phyloP scores from a whole-genome alignment of 2,797 vertebrate species.

The Gymnothorax javanicus region DNA sequence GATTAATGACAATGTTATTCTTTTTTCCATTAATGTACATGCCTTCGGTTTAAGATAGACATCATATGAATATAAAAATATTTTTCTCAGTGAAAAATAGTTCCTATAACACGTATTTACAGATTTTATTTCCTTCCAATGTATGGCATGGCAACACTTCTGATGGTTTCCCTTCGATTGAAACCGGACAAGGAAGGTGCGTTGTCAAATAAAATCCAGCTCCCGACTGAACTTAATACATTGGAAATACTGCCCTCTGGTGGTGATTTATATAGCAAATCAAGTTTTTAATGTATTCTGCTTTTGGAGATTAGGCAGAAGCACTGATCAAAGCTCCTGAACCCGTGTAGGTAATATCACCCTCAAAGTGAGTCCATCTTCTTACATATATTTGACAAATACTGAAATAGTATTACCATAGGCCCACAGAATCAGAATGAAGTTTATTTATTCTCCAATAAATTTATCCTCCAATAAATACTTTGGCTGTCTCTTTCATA shows the following conservation, averaged over 20 bases:
- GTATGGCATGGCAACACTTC: not conserved
- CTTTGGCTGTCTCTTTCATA: slow-evolving; percentile 1
- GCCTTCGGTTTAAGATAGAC: not conserved
- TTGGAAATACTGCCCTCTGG: slow-evolving; percentile 77
- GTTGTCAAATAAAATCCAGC: not conserved
- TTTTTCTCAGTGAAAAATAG: not conserved
- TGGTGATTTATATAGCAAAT: slow-evolving; percentile 50
- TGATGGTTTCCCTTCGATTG: slow-evolving; percentile 64
- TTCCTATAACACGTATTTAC: not conserved
- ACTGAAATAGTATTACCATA: not conserved
- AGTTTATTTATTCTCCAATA: not conserved
- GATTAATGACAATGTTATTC: not conserved
- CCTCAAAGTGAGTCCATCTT: not conserved
- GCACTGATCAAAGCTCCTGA: not conserved
- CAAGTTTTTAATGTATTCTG: not conserved
- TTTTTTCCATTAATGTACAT: not conserved
- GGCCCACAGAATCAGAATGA: not conserved
- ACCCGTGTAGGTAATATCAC: not conserved
- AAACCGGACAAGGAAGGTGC: slow-evolving; percentile 13
- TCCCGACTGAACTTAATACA: slow-evolving; percentile 50
- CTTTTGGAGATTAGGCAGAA: not conserved
- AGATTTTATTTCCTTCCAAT: slow-evolving; percentile 11
- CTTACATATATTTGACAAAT: not conserved
- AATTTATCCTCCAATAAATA: slow-evolving; percentile 6
- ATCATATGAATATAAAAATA: not conserved